Percentiles rank a stretch among this genome's conserved stretches.
Evolutionary conservation across 2,113 vertebrate species (phyloP).

Genomic region (Sardina pilchardus): DNA sequence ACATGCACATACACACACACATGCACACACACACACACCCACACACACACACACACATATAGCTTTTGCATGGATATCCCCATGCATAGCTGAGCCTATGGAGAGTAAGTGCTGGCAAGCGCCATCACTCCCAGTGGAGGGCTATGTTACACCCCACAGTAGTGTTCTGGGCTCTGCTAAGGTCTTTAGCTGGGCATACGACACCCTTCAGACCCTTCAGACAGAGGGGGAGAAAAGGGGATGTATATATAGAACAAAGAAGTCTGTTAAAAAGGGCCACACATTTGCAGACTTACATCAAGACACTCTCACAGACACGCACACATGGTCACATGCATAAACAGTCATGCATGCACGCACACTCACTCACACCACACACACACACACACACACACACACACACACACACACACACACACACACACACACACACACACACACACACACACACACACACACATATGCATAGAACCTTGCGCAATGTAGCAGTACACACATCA

Average conservation of each 20-base stretch:
- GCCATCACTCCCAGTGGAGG: neutral
- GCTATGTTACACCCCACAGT: neutral
- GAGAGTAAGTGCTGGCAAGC: neutral
- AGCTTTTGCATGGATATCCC: neutral
- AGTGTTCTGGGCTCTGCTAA: neutral
- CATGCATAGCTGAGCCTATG: neutral
- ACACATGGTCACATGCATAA: neutral
- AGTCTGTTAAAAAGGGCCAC: conserved; percentile 10
- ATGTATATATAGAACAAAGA: neutral
- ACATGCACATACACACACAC: neutral
- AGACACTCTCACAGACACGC: neutral
- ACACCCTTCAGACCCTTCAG: neutral
- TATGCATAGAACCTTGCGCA: neutral
- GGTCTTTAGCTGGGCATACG: neutral
- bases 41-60: neutral
- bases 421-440: neutral
- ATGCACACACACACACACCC: neutral
- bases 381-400: neutral
- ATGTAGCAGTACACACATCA: neutral
- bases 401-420: conserved; percentile 8
- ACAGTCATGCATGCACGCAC: neutral
- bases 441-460: neutral
- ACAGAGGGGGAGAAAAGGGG: neutral
- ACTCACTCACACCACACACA: neutral
- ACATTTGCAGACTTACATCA: conserved; percentile 3